Conservation (phyloP, 2,113 vertebrate genomes). For the Ranitomeya variabilis region DNA sequence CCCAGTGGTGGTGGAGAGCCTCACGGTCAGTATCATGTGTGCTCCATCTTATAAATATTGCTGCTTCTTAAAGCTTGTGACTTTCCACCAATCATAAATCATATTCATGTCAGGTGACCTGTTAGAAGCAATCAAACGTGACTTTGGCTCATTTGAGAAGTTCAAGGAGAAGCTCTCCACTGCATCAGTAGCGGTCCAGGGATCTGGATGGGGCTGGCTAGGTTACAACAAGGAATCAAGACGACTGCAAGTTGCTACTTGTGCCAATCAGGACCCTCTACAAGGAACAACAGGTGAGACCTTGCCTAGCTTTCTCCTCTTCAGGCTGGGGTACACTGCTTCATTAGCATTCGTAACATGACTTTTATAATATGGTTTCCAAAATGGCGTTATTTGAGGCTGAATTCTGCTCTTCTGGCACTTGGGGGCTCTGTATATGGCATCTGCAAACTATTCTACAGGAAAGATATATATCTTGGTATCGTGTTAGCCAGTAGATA, state of each 20-base stretch:
- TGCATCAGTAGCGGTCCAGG: slow-evolving; percentile 88
- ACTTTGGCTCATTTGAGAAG: slow-evolving; percentile 92
- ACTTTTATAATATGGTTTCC: no score
- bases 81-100: not conserved
- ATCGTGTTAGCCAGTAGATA: no score
- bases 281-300: slow-evolving; percentile 91
- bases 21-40: slow-evolving; percentile 75
- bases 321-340: no score
- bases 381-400: no score
- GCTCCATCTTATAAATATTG: not conserved
- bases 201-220: slow-evolving; percentile 97
- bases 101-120: slow-evolving; percentile 79
- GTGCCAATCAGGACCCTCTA: slow-evolving; percentile 93
- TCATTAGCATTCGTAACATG: no score
- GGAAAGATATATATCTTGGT: no score
- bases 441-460: no score
- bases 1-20: slow-evolving; percentile 90
- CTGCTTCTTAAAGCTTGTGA: not conserved
- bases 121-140: slow-evolving; percentile 88
- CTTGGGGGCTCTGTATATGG: no score
- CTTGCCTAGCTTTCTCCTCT: not conserved
- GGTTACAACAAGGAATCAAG: slow-evolving; percentile 86
- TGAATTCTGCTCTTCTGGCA: no score
- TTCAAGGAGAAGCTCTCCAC: slow-evolving; percentile 92
- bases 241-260: slow-evolving; percentile 82